Evolutionary conservation across 2,113 vertebrate genomes (phyloP), one percentile per base, ranked within the genome.

Genomic region (Beaufortia kweichowensis): DNA sequence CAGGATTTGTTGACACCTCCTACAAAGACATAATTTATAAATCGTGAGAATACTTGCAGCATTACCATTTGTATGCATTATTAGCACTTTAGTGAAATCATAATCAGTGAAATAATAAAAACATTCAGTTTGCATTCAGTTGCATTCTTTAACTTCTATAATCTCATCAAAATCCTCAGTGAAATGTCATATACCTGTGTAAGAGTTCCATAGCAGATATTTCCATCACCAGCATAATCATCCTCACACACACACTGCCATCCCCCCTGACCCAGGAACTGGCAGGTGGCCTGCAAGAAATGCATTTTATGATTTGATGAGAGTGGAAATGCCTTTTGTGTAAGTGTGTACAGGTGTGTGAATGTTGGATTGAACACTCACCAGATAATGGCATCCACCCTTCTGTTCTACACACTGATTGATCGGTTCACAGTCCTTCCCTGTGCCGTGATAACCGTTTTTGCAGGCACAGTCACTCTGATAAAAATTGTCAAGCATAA

Each of bases 381-480:
- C 97, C 90, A 94, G 79, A 50, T 89, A 92, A 82, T 98, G 95
- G 50, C 97, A 98, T 81, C 91, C 91, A 78, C 88, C 89, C 0
- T 64, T 85, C n/a, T 86, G 87, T 56, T 89, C 89, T 66, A 94
- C 88, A 79, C 97, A 98, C 0, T 89, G 89, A 53, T 94, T 94
- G 69, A 92, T 69, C 0, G 92, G 83, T 48, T 92, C 93, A 79
- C 97, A 98, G 48, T 93, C 90, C 28, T 82, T 87, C 15, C 97
- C 97, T 2, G 91, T 90, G 14, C 96, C 96, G 67, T 31, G 90
- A 82, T 94, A 98, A 39, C 95, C 94, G 9, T 86, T 77, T 61
- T 94, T 95, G 79, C 97, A 98, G 5, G 90, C 85, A 67, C 97
- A 98, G 81, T 94, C 93, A 33, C 89, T 95, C 97, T 98, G 70